A percentile compares a stretch with the other conserved stretches of the same genome.
These are phyloP conservation scores for Anodontia alba DNA, from an alignment of 2,888 invertebrate species.

Conservation along the genomic window DNA sequence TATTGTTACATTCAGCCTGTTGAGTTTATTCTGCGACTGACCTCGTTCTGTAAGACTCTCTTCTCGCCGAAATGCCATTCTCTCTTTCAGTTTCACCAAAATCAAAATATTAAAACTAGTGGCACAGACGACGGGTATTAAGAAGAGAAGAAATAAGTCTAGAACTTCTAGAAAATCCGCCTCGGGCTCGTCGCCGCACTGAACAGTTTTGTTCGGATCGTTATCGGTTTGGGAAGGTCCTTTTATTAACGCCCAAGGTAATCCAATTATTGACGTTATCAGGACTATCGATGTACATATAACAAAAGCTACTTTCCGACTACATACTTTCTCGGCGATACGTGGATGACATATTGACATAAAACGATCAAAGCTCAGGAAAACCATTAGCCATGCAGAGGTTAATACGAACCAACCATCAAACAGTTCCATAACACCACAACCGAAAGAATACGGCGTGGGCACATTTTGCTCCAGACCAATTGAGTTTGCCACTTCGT, in stretches of 20 bases:
- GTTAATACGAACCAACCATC: conserved; percentile 20
- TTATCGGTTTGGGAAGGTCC: background rate
- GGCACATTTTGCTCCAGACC: conserved; percentile 2
- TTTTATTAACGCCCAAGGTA: conserved; percentile 22
- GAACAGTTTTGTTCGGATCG: conserved; percentile 2
- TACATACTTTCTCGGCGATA: conserved; percentile 2
- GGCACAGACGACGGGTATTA: conserved; percentile 7
- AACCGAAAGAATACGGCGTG: conserved; percentile 13
- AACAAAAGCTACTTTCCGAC: conserved; percentile 11
- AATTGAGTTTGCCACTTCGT: background rate
- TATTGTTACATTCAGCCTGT: conserved; percentile 20
- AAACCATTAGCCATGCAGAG: conserved; percentile 25
- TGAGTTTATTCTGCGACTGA: conserved; percentile 1
- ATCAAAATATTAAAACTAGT: conserved; percentile 1
- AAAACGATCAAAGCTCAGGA: conserved; percentile 10
- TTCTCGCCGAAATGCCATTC: conserved; percentile 13
- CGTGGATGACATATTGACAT: conserved; percentile 6
- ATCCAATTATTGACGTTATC: background rate
- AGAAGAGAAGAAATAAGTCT: background rate
- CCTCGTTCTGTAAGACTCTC: conserved; percentile 21
- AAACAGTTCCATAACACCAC: conserved; percentile 25
- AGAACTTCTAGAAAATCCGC: background rate
- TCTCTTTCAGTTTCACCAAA: conserved; percentile 8
- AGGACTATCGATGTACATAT: background rate
- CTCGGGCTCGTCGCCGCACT: conserved; percentile 21